Conservation (phyloP, 2,888 invertebrate genomes). For the Hyalella azteca region DNA sequence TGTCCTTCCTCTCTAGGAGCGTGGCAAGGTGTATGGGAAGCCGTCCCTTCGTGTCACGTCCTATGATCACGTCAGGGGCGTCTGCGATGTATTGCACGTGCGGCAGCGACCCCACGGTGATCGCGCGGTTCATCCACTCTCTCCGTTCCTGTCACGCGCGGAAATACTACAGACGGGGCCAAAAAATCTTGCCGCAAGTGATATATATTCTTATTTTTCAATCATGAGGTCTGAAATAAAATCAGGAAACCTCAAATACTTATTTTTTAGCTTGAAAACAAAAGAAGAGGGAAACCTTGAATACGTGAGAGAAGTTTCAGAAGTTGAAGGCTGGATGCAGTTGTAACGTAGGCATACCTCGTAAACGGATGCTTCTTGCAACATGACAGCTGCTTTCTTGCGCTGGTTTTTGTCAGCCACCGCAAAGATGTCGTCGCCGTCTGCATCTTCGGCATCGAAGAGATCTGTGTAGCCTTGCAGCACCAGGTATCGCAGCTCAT, state of each 20-base stretch:
- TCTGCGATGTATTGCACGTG: constrained; percentile 64
- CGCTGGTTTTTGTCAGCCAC: constrained; percentile 74
- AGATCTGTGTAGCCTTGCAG: constrained; percentile 88
- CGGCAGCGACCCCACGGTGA: constrained; percentile 71
- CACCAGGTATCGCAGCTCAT: constrained; percentile 73
- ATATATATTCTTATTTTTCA: too few species aligned
- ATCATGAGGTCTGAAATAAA: too few species aligned
- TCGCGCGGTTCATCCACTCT: constrained; percentile 77
- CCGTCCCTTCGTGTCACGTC: constrained; percentile 56
- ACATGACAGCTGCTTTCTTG: constrained; percentile 72
- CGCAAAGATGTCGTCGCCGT: constrained; percentile 73
- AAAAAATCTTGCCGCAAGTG: not conserved
- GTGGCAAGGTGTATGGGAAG: constrained; percentile 64
- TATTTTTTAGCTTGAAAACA: too few species aligned
- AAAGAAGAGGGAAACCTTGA: too few species aligned
- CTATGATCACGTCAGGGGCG: constrained; percentile 47
- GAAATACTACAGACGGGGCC: not conserved
- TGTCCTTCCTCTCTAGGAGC: constrained; percentile 62
- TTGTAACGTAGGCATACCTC: too few species aligned
- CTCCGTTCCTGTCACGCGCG: constrained; percentile 71
- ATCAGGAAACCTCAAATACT: too few species aligned
- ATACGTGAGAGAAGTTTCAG: too few species aligned
- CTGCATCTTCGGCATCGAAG: constrained; percentile 73
- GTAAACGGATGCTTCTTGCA: constrained; percentile 76
- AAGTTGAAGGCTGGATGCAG: too few species aligned